Percentiles rank a stretch among this genome's conserved stretches.
Evolutionary conservation across 1,140 invertebrate species (phyloP).

Genomic region (Copidosoma floridanum): DNA sequence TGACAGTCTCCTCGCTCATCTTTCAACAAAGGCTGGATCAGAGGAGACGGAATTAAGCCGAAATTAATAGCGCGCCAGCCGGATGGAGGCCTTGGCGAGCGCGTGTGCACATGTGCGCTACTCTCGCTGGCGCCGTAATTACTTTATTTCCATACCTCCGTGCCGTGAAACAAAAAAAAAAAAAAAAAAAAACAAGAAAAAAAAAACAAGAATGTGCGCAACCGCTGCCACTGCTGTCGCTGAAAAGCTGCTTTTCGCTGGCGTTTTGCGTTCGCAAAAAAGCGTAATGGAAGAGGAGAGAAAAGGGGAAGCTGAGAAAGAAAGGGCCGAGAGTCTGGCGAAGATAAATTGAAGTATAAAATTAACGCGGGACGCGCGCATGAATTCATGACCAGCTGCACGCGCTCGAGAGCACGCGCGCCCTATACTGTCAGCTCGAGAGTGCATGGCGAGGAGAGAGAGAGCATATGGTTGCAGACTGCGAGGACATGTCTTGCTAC

Average conservation of each 20-base stretch:
- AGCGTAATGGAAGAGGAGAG: too few species aligned
- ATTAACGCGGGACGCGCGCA: constrained; percentile 9
- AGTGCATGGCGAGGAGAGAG: too few species aligned
- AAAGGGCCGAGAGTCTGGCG: neutral
- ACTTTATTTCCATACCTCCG: constrained; percentile 33
- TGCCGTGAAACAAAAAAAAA: constrained; percentile 2
- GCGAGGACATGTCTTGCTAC: too few species aligned
- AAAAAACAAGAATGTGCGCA: neutral
- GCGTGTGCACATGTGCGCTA: neutral
- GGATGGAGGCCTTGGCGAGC: neutral
- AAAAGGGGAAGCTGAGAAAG: neutral
- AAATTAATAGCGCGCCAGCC: constrained; percentile 26
- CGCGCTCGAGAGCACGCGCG: too few species aligned
- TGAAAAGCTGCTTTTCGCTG: constrained; percentile 22
- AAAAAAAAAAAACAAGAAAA: too few species aligned
- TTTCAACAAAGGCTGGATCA: too few species aligned
- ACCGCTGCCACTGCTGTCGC: neutral
- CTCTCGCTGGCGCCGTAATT: constrained; percentile 26
- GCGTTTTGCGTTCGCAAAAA: constrained; percentile 1
- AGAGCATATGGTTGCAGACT: too few species aligned
- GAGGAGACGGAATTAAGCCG: too few species aligned
- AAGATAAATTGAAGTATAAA: constrained; percentile 17
- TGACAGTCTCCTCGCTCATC: too few species aligned
- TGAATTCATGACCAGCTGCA: neutral
- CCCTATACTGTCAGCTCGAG: too few species aligned